phyloP scores from a whole-genome alignment of 2,888 invertebrate genomes.

The Myathropa florea region DNA sequence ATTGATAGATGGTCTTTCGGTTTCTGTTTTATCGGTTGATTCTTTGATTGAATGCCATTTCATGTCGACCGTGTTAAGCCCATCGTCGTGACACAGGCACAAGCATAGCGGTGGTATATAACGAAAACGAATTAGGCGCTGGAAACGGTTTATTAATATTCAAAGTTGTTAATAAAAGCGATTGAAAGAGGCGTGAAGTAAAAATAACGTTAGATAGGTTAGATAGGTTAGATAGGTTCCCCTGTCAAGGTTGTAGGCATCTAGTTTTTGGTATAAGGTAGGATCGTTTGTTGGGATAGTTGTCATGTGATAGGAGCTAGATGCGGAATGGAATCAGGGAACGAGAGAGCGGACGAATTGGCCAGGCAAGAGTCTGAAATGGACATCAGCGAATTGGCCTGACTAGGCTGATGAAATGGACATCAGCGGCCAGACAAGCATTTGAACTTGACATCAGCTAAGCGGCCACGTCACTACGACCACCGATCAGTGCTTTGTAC shows the following conservation, averaged over 20 bases:
- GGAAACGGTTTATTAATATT: constrained; percentile 34
- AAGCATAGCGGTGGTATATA: neutral
- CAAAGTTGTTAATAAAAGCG: constrained; percentile 36
- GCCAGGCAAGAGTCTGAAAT: too few species aligned
- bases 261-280: constrained; percentile 52
- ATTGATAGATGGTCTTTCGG: neutral
- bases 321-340: too few species aligned
- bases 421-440: too few species aligned
- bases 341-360: too few species aligned
- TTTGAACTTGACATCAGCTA: too few species aligned
- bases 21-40: neutral
- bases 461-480: too few species aligned
- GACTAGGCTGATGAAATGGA: too few species aligned
- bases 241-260: constrained; percentile 42
- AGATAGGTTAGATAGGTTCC: too few species aligned
- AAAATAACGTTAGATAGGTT: constrained; percentile 37
- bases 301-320: neutral
- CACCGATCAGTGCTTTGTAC: too few species aligned
- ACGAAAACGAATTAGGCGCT: constrained; percentile 20
- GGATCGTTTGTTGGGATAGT: constrained; percentile 41
- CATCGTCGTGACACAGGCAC: neutral
- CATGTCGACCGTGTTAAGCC: neutral
- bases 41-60: neutral
- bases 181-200: constrained; percentile 17
- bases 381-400: too few species aligned